A percentile compares a stretch with the other conserved stretches of the same genome.
phyloP scores from a whole-genome alignment of 2,888 invertebrate genomes.

The Willowsia nigromaculata region DNA sequence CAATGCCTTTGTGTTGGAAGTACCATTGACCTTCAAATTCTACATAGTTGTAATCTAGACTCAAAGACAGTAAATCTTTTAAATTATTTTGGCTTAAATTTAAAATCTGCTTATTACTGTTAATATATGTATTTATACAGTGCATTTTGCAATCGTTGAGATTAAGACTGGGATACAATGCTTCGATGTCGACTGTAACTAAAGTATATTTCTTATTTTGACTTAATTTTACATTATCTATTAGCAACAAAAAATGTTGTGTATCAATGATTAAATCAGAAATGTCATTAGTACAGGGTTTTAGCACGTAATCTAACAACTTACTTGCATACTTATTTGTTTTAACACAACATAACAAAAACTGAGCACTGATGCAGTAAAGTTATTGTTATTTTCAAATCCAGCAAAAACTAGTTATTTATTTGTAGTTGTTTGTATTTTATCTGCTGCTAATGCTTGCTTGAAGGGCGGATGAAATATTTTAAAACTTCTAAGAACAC shows the following conservation, averaged over 20 bases:
- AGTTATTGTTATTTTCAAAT: too few species aligned
- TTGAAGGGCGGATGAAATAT: too few species aligned
- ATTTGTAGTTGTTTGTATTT: too few species aligned
- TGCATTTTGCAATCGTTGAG: conserved; percentile 1
- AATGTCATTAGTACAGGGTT: not conserved
- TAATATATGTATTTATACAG: not conserved
- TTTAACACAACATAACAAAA: too few species aligned
- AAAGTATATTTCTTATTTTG: not conserved
- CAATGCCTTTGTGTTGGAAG: conserved; percentile 40
- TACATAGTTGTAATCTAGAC: conserved; percentile 33
- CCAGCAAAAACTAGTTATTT: too few species aligned
- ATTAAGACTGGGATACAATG: not conserved
- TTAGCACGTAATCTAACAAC: not conserved
- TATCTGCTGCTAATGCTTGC: too few species aligned
- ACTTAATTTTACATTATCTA: not conserved
- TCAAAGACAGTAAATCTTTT: too few species aligned
- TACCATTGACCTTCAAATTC: not conserved
- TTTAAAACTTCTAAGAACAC: too few species aligned
- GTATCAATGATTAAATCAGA: conserved; percentile 1
- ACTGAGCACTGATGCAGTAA: too few species aligned
- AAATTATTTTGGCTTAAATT: too few species aligned
- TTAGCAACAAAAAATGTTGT: not conserved
- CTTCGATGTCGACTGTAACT: conserved; percentile 1
- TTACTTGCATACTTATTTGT: conserved; percentile 12
- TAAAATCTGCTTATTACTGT: too few species aligned